These are phyloP conservation scores for Bradypodion pumilum DNA, from an alignment of 2,797 vertebrate species.

Conservation along the genomic window DNA sequence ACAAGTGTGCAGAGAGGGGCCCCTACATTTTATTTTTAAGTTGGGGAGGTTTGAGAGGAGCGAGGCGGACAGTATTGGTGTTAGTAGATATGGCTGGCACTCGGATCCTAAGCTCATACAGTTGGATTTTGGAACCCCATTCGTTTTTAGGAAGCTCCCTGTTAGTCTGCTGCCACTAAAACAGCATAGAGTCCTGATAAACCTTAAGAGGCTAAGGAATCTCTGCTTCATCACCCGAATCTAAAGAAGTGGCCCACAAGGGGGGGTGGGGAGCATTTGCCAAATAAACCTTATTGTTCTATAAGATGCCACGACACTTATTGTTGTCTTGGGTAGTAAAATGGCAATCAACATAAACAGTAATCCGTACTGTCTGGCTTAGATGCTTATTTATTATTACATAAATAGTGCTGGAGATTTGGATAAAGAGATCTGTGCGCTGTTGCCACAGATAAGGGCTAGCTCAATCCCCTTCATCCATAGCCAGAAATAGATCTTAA, in stretches of 20 bases:
- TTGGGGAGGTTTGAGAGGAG: neutral
- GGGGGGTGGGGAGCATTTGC: too few species aligned
- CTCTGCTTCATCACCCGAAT: too few species aligned
- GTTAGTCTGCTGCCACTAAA: too few species aligned
- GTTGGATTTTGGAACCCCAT: neutral
- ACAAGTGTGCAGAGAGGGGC: neutral
- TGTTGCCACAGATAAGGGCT: neutral
- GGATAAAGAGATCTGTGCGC: neutral
- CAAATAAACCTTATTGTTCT: too few species aligned
- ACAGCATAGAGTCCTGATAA: too few species aligned
- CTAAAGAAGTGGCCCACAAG: too few species aligned
- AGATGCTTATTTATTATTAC: too few species aligned
- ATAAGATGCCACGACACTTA: too few species aligned
- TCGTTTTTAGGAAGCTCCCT: neutral
- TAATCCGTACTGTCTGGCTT: too few species aligned
- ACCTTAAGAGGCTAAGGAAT: too few species aligned
- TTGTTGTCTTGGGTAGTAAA: neutral
- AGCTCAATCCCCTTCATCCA: neutral
- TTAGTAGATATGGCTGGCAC: too few species aligned
- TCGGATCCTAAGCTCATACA: neutral
- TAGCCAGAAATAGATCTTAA: neutral
- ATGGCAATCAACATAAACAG: neutral
- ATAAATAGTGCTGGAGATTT: neutral
- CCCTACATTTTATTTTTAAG: neutral
- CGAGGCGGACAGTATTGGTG: neutral